phyloP scores from a whole-genome alignment of 2,888 invertebrate genomes.

The Scaptomyza tumidula region DNA sequence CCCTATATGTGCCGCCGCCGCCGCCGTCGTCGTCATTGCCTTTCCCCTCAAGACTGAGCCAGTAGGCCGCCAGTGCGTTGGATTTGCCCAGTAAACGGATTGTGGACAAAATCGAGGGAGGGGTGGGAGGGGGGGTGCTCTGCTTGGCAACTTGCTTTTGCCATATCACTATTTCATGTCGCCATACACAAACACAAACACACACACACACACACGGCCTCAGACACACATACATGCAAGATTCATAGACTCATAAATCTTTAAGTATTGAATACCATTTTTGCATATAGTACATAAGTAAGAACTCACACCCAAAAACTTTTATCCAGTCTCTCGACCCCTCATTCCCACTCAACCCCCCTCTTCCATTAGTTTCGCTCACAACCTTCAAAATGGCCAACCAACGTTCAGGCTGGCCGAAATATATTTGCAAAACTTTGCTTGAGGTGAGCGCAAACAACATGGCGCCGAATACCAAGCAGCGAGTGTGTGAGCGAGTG shows the following conservation, averaged over 20 bases:
- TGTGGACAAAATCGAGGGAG: neutral
- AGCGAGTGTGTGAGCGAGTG: conserved; percentile 23
- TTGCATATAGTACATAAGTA: conserved; percentile 69
- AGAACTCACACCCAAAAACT: conserved; percentile 72
- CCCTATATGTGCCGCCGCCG: conserved; percentile 60
- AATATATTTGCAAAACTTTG: conserved; percentile 69
- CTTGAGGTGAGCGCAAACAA: conserved; percentile 78
- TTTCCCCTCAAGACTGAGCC: conserved; percentile 25
- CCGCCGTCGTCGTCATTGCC: neutral
- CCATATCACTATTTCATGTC: conserved; percentile 72
- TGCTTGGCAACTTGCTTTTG: conserved; percentile 15
- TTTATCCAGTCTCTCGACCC: conserved; percentile 56
- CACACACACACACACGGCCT: conserved; percentile 28
- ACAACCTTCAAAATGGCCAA: conserved; percentile 12
- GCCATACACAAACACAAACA: no score
- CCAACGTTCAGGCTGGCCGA: conserved; percentile 38
- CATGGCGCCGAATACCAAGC: conserved; percentile 74
- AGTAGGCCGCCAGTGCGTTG: conserved; percentile 56
- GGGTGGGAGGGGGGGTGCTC: conserved; percentile 5
- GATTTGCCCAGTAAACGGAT: conserved; percentile 30
- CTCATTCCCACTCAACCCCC: no score
- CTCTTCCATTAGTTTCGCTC: no score
- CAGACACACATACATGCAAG: conserved; percentile 53
- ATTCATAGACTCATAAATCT: conserved; percentile 80
- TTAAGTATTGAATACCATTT: conserved; percentile 79